Evolutionary conservation across 2,888 invertebrate species (phyloP).

Genomic region (Leptothorax acervorum): DNA sequence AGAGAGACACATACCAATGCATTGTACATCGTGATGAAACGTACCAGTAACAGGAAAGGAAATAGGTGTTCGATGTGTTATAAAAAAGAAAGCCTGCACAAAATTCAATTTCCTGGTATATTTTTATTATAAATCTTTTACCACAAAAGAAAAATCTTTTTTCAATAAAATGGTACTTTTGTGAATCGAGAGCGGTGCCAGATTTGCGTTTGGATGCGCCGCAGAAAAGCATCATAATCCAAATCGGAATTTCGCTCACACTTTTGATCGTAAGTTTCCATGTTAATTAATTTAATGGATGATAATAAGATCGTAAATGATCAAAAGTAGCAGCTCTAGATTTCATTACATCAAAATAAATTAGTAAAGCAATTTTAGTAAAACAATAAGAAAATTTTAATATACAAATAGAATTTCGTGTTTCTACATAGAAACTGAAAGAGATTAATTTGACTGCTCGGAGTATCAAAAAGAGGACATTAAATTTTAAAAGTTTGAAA

Average conservation of each 20-base stretch:
- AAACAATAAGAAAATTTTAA: not conserved
- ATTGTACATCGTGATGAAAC: slow-evolving; percentile 1
- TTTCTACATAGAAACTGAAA: not conserved
- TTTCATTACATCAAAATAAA: not conserved
- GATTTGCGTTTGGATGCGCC: not conserved
- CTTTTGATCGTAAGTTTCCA: not conserved
- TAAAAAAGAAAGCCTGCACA: not conserved
- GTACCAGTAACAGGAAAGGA: not conserved
- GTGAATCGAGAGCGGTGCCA: not conserved
- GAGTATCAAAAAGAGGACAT: not conserved
- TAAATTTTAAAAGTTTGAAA: slow-evolving; percentile 6
- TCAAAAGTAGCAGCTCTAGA: not conserved
- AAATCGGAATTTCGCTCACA: not conserved
- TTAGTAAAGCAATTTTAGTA: not conserved
- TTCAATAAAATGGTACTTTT: not conserved
- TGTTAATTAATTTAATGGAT: slow-evolving; percentile 9
- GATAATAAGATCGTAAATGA: too few relatives aligned
- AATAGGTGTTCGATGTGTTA: not conserved
- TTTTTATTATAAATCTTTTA: not conserved
- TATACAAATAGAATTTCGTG: not conserved
- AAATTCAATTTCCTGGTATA: not conserved
- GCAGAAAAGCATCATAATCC: not conserved
- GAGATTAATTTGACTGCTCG: not conserved
- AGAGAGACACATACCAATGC: slow-evolving; percentile 20
- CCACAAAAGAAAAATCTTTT: not conserved